Percentiles rank a stretch among this genome's conserved stretches.
phyloP scores from a whole-genome alignment of 2,888 invertebrate genomes.

The Lasioglossum calceatum region DNA sequence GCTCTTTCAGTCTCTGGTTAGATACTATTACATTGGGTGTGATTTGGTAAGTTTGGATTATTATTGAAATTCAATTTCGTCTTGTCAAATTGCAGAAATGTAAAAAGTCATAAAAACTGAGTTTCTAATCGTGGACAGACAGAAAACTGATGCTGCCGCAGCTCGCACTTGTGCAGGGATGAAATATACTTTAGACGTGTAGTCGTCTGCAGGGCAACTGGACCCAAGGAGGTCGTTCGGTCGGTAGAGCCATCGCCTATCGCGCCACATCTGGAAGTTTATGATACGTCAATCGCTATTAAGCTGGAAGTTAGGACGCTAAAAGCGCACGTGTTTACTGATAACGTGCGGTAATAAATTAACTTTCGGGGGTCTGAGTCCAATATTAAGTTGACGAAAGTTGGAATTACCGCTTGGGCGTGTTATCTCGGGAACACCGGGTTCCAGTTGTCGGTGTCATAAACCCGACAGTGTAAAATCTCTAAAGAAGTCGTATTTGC shows the following conservation, averaged over 20 bases:
- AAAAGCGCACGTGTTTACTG: conserved; percentile 1
- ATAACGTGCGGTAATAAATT: background rate
- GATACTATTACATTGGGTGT: too few species aligned
- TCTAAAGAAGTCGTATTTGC: background rate
- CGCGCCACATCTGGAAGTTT: conserved; percentile 8
- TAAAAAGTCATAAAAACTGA: too few species aligned
- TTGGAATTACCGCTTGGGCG: background rate
- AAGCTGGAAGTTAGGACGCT: background rate
- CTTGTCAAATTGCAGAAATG: too few species aligned
- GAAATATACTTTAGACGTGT: background rate
- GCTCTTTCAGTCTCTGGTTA: too few species aligned
- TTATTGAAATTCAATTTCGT: too few species aligned
- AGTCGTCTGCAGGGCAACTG: background rate
- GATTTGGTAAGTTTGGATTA: too few species aligned
- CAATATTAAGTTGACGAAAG: conserved; percentile 7
- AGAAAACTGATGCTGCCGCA: background rate
- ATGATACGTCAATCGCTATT: conserved; percentile 4
- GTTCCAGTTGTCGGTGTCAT: background rate
- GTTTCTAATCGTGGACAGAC: background rate
- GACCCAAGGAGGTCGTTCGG: conserved; percentile 1
- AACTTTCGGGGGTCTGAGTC: background rate
- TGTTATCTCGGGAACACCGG: background rate
- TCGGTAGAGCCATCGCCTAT: background rate
- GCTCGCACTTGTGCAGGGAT: background rate
- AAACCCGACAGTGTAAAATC: background rate